A percentile compares a stretch with the other conserved stretches of the same genome.
Evolutionary conservation across 2,113 vertebrate species (phyloP).

Genomic region (Catagonus wagneri): DNA sequence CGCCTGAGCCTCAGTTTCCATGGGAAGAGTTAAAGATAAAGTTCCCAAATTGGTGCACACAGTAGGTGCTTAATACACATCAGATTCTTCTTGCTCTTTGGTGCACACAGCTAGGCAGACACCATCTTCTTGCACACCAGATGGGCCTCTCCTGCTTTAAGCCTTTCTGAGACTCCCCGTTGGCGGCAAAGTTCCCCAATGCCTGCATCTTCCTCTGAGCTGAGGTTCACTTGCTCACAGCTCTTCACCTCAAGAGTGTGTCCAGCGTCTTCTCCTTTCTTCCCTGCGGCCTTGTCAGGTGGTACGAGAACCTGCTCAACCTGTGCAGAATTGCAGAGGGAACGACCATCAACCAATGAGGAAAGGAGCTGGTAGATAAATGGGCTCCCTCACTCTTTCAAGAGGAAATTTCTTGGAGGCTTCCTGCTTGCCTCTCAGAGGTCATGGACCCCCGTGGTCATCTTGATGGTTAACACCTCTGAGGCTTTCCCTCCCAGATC

Average conservation of each 20-base stretch:
- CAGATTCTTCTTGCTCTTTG: not conserved
- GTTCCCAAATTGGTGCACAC: not conserved
- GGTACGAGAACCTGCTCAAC: not conserved
- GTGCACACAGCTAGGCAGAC: not conserved
- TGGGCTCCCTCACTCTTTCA: not conserved
- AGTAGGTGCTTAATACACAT: not conserved
- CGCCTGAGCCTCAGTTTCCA: not conserved
- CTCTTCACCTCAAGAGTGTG: too few relatives aligned
- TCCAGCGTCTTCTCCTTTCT: not conserved
- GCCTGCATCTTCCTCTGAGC: not conserved
- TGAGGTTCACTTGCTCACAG: not conserved
- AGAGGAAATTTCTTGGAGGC: not conserved
- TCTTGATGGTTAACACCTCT: not conserved
- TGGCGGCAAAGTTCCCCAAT: rapidly evolving
- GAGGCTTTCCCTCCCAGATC: not conserved
- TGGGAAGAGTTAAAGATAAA: not conserved
- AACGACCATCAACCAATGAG: rapidly evolving
- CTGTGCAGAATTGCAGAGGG: not conserved
- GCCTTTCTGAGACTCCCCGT: not conserved
- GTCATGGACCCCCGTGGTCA: not conserved
- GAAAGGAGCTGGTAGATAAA: not conserved
- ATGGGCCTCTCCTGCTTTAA: not conserved
- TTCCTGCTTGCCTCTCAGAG: not conserved
- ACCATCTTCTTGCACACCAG: not conserved
- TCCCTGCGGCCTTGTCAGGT: not conserved